Conservation (phyloP, 2,888 invertebrate species). For the Lymantria monacha region DNA sequence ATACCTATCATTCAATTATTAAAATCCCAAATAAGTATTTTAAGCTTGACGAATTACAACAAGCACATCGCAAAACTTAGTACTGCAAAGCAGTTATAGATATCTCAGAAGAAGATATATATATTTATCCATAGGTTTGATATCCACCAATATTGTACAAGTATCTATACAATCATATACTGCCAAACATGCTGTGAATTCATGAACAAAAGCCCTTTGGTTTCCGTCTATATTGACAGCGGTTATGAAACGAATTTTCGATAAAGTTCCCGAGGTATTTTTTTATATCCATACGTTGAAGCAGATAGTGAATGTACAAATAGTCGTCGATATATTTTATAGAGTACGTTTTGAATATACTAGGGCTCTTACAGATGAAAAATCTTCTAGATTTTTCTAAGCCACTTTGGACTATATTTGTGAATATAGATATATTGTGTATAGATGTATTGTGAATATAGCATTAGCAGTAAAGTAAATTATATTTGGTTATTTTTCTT, state of each 20-base stretch:
- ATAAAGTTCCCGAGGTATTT: constrained; percentile 18
- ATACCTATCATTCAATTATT: no score
- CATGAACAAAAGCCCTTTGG: constrained; percentile 45
- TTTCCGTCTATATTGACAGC: constrained; percentile 35
- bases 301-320: not conserved
- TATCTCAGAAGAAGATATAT: constrained; percentile 50
- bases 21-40: no score
- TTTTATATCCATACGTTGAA: constrained; percentile 14
- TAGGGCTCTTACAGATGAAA: no score
- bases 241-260: constrained; percentile 21
- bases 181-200: constrained; percentile 35
- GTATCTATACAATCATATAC: constrained; percentile 11
- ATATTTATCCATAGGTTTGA: not conserved
- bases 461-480: no score
- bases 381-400: no score
- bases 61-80: no score
- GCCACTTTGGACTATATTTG: no score
- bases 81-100: constrained; percentile 48
- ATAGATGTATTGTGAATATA: no score
- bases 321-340: not conserved
- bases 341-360: no score
- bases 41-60: no score
- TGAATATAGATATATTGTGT: no score
- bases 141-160: not conserved
- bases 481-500: no score